Evolutionary conservation across 2,888 invertebrate species (phyloP), one percentile per base, ranked within the genome.

Genomic region (Chironomus tentans): DNA sequence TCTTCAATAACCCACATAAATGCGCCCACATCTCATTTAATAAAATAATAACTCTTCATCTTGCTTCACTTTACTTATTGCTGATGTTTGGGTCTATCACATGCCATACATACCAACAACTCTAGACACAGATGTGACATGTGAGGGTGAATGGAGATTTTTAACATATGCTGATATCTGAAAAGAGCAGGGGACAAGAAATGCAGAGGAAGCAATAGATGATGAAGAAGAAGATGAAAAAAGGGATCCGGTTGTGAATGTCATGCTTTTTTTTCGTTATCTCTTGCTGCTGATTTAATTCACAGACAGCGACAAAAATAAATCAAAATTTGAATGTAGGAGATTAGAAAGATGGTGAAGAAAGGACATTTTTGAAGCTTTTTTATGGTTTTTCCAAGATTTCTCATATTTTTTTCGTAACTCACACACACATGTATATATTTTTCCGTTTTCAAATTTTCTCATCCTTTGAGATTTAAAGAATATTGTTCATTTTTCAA

Each of bases 261-360:
- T 73, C 73, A 74, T 74, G 74, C 68, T 65, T 46, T 65, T 56
- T 50, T 65, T 24, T 65, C 24, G 56, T 56, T 22, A 21, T 65
- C 18, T 65, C 24, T n/a, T 21, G 18, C 65, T 21, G 13, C 21
- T 13, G 22, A 65, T 22, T 65, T 65, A 65, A 22, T 65, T 65
- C 22, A 65, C 65, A 65, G 65, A 65, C 65, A 65, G 21, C 65
- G 22, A 65, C 22, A 24, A 22, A 65, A 21, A 62, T 62, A 62
- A 62, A 62, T 65, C 65, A 65, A 24, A 65, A 65, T 21, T 24
- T 21, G 18, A 22, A 62, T n/a, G 18, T n/a, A 56, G 56, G 15
- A 56, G 18, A 56, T 38, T 38, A 10, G 38, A 10, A 10, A 38
- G 7, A 38, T 38, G 38, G 38, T 38, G 38, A 38, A 38, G 38